Percentiles rank a stretch among this genome's conserved stretches.
phyloP scores from a whole-genome alignment of 1,140 invertebrate genomes.

The Drosophila sucinea region DNA sequence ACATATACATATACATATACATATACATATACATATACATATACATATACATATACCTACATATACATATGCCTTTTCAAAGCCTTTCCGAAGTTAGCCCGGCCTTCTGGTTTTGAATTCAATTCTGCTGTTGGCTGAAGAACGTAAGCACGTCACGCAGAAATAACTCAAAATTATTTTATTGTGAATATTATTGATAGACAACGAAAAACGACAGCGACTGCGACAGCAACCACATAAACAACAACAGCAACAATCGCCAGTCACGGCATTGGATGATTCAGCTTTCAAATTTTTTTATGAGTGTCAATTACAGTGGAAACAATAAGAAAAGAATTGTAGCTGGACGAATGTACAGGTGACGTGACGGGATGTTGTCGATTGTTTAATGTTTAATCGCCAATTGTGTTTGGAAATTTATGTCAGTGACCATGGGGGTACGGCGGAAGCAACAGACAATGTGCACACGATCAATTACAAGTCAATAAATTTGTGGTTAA shows the following conservation, averaged over 20 bases:
- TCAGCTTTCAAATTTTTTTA: slow-evolving; percentile 80
- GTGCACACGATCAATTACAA: slow-evolving; percentile 73
- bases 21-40: slow-evolving; percentile 9
- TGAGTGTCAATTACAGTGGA: slow-evolving; percentile 76
- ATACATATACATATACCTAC: slow-evolving; percentile 7
- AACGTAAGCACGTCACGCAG: slow-evolving; percentile 57
- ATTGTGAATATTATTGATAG: slow-evolving; percentile 72
- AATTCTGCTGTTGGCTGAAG: slow-evolving; percentile 15
- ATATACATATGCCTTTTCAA: neutral
- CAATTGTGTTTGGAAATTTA: slow-evolving; percentile 77
- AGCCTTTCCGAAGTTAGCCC: too few species aligned
- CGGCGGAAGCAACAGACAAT: slow-evolving; percentile 60
- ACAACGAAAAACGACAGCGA: slow-evolving; percentile 41
- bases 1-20: slow-evolving; percentile 9
- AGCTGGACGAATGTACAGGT: slow-evolving; percentile 54
- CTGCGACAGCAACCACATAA: slow-evolving; percentile 34
- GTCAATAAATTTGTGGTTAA: slow-evolving; percentile 68
- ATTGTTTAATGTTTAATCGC: slow-evolving; percentile 78
- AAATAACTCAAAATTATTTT: slow-evolving; percentile 81
- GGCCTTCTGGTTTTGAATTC: neutral
- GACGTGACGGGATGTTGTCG: slow-evolving; percentile 82
- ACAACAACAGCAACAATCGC: slow-evolving; percentile 25
- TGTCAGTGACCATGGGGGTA: slow-evolving; percentile 46
- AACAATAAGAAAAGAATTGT: slow-evolving; percentile 61
- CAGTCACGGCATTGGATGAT: slow-evolving; percentile 51